Evolutionary conservation across 2,888 invertebrate genomes (phyloP), one percentile per base, ranked within the genome.

Genomic region (Ophion costatus): DNA sequence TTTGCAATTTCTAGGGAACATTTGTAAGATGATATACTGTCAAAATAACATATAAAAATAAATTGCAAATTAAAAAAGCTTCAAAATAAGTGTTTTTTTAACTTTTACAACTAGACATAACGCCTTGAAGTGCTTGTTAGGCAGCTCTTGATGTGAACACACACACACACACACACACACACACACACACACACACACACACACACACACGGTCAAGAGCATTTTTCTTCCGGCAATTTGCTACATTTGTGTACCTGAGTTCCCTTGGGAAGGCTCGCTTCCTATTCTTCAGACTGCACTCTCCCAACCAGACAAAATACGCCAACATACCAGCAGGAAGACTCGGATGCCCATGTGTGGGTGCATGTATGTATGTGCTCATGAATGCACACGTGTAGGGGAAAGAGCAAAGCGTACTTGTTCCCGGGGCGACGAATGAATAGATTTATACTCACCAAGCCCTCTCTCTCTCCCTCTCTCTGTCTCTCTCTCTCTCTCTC

Each of bases 351-450:
- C 4, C 4, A n/a, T 20, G 24, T 56, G 42, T 57, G 45, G n/a
- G 20, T 64, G 24, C n/a, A 57, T 42, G 24, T 17, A 59, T 17
- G 17, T 56, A 67, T 3, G 69, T n/a, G n/a, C 38, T 38, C 14
- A 4, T 24, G n/a, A 17, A 45, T 29, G n/a, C 51, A 33, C 38
- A 66, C 24, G 33, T 66, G 56, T 22, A 42, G 42, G 69, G 17
- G 73, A 79, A 73, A 80, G 80, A 79, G 83, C 77, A 56, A 61
- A 73, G 67, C 73, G 78, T 51, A 67, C 73, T 61, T 63, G 82
- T 70, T 85, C 77, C 85, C 85, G 77, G 80, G 77, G 83, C 85
- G 83, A 82, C 85, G 83, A 85, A 85, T 85, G 85, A 85, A 85
- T 85, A 85, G 85, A 85, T 85, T 85, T 85, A 85, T 85, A 85